Conservation (phyloP, 2,888 invertebrate species). For the Arenicola marina region DNA sequence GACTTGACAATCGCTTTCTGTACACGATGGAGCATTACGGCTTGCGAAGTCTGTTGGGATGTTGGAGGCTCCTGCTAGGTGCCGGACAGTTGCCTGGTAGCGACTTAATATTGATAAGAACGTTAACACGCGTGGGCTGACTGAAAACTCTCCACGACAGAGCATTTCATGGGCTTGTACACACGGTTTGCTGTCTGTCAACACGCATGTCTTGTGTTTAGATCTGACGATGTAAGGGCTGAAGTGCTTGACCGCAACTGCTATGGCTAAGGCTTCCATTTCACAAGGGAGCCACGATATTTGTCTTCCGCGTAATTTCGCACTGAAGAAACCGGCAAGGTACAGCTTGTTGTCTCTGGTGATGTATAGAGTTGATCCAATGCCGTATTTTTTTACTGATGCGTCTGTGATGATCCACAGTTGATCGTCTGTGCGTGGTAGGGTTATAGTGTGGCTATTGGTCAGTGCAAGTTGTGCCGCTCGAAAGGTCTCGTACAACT, state of each 20-base stretch:
- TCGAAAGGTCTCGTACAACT: not conserved
- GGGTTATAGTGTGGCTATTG: not conserved
- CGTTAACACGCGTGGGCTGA: constrained; percentile 24
- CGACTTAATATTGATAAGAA: constrained; percentile 27
- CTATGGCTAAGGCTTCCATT: constrained; percentile 34
- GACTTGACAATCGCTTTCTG: constrained; percentile 5
- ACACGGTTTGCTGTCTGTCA: constrained; percentile 32
- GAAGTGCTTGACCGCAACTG: constrained; percentile 35
- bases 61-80: constrained; percentile 9
- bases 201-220: constrained; percentile 20
- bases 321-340: constrained; percentile 35
- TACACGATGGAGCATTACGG: constrained; percentile 11
- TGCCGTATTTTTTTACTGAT: constrained; percentile 9
- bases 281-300: constrained; percentile 36
- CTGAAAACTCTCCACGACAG: constrained; percentile 30
- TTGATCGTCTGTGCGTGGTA: not conserved
- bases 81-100: constrained; percentile 11
- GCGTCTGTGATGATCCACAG: constrained; percentile 15
- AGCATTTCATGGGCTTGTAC: constrained; percentile 25
- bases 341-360: constrained; percentile 8
- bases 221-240: constrained; percentile 38
- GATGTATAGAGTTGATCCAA: too few relatives aligned
- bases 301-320: constrained; percentile 32
- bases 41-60: constrained; percentile 13
- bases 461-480: not conserved